Percentiles rank a stretch among this genome's conserved stretches.
Evolutionary conservation across 2,888 invertebrate genomes (phyloP).

Genomic region (Mythimna ferrago): DNA sequence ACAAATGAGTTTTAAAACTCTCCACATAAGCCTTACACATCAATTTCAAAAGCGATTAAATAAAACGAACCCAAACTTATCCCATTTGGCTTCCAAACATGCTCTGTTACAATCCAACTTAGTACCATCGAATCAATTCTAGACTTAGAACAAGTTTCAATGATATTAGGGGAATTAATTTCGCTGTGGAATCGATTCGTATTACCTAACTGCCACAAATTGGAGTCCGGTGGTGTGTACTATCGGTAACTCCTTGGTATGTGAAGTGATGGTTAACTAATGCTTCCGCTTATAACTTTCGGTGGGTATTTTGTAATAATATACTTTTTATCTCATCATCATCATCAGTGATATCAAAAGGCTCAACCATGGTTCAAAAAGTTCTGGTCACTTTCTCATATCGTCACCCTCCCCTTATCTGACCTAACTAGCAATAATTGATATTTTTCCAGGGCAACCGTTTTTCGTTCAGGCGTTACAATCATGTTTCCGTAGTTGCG

Average conservation of each 20-base stretch:
- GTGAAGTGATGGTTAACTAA: neutral
- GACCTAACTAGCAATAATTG: too few relatives aligned
- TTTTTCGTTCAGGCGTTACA: too few relatives aligned
- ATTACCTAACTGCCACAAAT: constrained; percentile 73
- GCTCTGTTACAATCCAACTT: constrained; percentile 49
- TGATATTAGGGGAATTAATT: constrained; percentile 74
- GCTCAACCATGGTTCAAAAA: too few relatives aligned
- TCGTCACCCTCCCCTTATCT: too few relatives aligned
- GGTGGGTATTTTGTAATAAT: neutral
- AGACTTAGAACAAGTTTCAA: constrained; percentile 70
- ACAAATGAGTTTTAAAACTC: constrained; percentile 26
- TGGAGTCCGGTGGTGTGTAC: constrained; percentile 64
- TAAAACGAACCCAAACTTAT: constrained; percentile 54
- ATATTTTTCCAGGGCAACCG: too few relatives aligned
- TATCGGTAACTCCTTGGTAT: constrained; percentile 35
- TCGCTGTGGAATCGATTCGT: constrained; percentile 71
- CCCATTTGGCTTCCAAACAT: constrained; percentile 55
- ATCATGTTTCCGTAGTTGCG: too few relatives aligned
- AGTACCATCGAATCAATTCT: constrained; percentile 65
- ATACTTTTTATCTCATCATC: neutral
- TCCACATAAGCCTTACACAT: constrained; percentile 14
- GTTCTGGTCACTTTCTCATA: too few relatives aligned
- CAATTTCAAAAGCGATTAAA: constrained; percentile 48
- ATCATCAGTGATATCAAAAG: too few relatives aligned
- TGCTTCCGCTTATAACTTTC: constrained; percentile 13